Evolutionary conservation across 1,140 invertebrate species (phyloP), one percentile per base, ranked within the genome.

Genomic region (Lutraria rhynchaena): DNA sequence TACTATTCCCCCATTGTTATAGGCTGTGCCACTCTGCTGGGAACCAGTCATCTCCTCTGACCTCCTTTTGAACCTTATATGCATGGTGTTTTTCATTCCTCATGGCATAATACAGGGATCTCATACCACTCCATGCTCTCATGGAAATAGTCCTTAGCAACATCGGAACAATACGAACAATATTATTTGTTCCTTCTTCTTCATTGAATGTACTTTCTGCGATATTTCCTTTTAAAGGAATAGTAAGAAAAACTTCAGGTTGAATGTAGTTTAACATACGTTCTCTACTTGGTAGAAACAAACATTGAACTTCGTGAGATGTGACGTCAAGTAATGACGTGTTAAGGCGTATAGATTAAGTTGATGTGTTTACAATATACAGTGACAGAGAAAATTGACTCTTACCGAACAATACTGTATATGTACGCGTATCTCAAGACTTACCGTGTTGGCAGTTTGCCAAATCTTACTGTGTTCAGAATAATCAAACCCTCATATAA

Each of bases 71-170:
- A n/a, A 55, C 49, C 35, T 57, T 37, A 24, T 17, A 33, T 46
- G 63, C 35, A 55, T 29, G 69, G 22, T 31, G 55, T 49, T 13
- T 61, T 63, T 24, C 67, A 81, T 73, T 81, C 78, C 78, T 81
- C 67, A 51, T 67, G 31, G 24, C 33, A 53, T 63, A 73, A 81
- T 71, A 70, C 78, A 81, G 78, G 78, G 78, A 81, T 81, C 78
- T 81, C 78, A 81, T 13, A 35, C 35, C 22, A 51, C 31, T 41
- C 57, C 69, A 57, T 19, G 53, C n/a, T 55, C n/a, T n/a, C 19
- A 7, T 55, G 53, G 27, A 55, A n/a, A n/a, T 55, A 22, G 19
- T 55, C 53, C 19, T 55, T n/a, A 55, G 53, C 19, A n/a, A 55
- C 19, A 41, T 41, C 37, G 37, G 37, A 41, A 41, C 37, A 41